These are phyloP conservation scores for Tigriopus japonicus DNA, from an alignment of 1,140 invertebrate genomes.

Conservation along the genomic window DNA sequence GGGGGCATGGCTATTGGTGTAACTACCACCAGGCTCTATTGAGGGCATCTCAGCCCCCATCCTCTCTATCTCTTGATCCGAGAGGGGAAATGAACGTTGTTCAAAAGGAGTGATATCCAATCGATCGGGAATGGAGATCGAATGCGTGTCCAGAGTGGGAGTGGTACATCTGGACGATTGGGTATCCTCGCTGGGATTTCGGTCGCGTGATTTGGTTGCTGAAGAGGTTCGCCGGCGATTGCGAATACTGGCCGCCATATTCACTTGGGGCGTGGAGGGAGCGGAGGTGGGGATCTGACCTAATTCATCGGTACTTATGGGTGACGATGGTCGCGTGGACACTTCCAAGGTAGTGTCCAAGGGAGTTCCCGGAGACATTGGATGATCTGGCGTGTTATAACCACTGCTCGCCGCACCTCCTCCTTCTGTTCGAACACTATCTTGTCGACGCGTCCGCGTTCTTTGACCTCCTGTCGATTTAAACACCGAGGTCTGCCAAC, in stretches of 20 bases:
- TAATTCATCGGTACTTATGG: neutral
- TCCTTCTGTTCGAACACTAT: neutral
- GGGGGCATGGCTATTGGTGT: no score
- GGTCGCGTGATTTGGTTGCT: neutral
- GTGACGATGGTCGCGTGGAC: neutral
- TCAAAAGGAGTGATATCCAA: neutral
- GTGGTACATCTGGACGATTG: neutral
- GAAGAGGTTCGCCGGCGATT: neutral
- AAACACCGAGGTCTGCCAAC: neutral
- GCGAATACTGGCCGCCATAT: neutral
- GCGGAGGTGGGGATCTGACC: neutral
- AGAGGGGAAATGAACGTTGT: neutral
- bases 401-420: neutral
- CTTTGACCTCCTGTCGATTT: neutral
- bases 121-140: neutral
- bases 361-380: neutral
- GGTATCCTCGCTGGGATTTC: neutral
- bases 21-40: neutral
- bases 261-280: neutral
- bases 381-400: conserved; percentile 6
- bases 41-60: conserved; percentile 3
- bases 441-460: neutral
- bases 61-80: neutral
- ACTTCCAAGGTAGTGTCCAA: neutral
- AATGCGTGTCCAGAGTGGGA: neutral